Percentiles rank a stretch among this genome's conserved stretches.
Conservation (phyloP, 2,797 vertebrate species). For the Clarias platycephalus region DNA sequence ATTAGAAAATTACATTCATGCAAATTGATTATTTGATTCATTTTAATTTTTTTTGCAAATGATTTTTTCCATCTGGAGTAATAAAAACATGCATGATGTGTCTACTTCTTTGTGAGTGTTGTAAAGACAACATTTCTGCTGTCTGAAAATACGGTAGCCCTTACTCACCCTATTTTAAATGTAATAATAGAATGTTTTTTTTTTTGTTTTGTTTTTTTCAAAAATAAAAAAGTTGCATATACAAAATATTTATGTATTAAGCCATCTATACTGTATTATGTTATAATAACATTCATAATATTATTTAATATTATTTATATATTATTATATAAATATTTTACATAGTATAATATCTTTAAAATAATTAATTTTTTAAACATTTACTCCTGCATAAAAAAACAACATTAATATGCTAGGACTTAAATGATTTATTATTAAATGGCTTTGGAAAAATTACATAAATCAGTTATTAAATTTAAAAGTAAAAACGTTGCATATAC, state of each 20-base stretch:
- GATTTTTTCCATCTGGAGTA: background rate
- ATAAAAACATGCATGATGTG: background rate
- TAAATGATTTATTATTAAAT: background rate
- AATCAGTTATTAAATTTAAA: background rate
- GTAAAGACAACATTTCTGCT: background rate
- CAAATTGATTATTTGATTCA: background rate
- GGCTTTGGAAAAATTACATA: background rate
- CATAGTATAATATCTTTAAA: too few relatives aligned
- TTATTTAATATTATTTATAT: background rate
- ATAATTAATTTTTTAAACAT: background rate
- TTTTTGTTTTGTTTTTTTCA: too few relatives aligned
- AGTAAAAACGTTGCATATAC: background rate
- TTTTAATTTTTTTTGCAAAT: background rate
- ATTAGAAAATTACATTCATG: conserved; percentile 12
- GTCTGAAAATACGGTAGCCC: background rate
- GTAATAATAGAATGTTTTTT: background rate
- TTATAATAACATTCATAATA: background rate
- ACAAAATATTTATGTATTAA: background rate
- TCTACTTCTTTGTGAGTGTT: background rate
- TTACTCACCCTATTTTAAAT: background rate
- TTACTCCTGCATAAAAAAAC: background rate
- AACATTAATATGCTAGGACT: background rate
- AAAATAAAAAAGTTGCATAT: background rate
- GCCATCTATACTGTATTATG: too few relatives aligned
- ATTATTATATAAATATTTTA: background rate